A percentile compares a stretch with the other conserved stretches of the same genome.
Conservation (phyloP, 2,888 invertebrate species). For the Iselma pallidipennis region DNA sequence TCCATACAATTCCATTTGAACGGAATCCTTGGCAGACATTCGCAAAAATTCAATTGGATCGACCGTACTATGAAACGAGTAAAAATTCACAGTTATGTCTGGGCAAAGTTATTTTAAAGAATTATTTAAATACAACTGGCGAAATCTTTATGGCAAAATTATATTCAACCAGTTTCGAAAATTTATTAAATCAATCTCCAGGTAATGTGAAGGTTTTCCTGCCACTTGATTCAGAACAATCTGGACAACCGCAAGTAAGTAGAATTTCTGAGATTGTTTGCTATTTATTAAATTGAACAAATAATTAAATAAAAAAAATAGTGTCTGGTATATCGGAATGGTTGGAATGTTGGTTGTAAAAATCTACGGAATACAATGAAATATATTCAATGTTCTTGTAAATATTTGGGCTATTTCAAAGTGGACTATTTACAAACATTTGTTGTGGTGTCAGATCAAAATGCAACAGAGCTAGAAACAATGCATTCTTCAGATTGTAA, state of each 20-base stretch:
- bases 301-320: too few relatives aligned
- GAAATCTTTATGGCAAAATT: slow-evolving; percentile 4
- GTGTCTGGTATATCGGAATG: slow-evolving; percentile 17
- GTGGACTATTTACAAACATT: background rate
- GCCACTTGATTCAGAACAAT: background rate
- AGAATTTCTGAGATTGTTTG: too few relatives aligned
- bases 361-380: slow-evolving; percentile 1
- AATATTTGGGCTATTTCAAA: slow-evolving; percentile 16
- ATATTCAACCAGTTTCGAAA: background rate
- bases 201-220: slow-evolving; percentile 7
- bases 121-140: slow-evolving; percentile 17
- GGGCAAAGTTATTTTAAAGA: slow-evolving; percentile 15
- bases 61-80: background rate
- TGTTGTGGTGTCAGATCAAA: background rate
- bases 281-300: too few relatives aligned
- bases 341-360: slow-evolving; percentile 10
- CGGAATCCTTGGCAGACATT: slow-evolving; percentile 16
- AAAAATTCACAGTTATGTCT: slow-evolving; percentile 7
- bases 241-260: slow-evolving; percentile 12
- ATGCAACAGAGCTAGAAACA: background rate
- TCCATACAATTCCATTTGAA: slow-evolving; percentile 18
- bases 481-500: background rate
- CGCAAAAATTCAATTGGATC: slow-evolving; percentile 15
- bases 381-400: slow-evolving; percentile 21
- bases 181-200: slow-evolving; percentile 1